A percentile compares a stretch with the other conserved stretches of the same genome.
phyloP scores from a whole-genome alignment of 2,113 vertebrate species.

The Thunnus thynnus region DNA sequence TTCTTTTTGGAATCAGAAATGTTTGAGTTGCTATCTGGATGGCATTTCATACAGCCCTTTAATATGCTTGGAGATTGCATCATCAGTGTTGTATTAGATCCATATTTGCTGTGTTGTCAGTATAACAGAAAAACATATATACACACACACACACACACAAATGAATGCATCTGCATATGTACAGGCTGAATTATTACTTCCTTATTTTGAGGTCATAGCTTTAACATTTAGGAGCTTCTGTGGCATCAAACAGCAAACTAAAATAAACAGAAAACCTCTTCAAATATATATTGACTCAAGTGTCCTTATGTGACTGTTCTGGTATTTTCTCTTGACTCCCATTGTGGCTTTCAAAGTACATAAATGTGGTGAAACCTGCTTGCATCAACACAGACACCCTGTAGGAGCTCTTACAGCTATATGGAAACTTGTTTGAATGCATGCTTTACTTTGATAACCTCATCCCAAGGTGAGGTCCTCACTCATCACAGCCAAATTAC shows the following conservation, averaged over 20 bases:
- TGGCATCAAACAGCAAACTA: background rate
- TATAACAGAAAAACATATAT: background rate
- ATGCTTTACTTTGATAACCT: slow-evolving; percentile 43
- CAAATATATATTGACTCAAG: background rate
- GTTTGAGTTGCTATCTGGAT: slow-evolving; percentile 74
- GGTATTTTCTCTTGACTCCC: slow-evolving; percentile 17
- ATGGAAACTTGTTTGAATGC: slow-evolving; percentile 20
- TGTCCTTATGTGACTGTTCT: background rate
- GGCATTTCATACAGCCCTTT: slow-evolving; percentile 77
- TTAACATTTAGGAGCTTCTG: slow-evolving; percentile 7
- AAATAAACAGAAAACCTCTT: slow-evolving; percentile 1
- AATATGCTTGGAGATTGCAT: slow-evolving; percentile 52
- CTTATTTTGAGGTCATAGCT: background rate
- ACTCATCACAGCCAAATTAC: slow-evolving; percentile 55
- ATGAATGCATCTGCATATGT: slow-evolving; percentile 9
- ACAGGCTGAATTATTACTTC: background rate
- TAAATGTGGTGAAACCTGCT: slow-evolving; percentile 9
- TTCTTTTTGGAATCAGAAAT: slow-evolving; percentile 59
- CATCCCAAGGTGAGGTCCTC: slow-evolving; percentile 47
- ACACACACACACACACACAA: too few relatives aligned
- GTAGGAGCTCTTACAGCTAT: background rate
- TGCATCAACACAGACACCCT: background rate
- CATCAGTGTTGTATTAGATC: slow-evolving; percentile 40
- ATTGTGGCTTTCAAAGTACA: slow-evolving; percentile 15
- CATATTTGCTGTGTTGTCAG: slow-evolving; percentile 29